A percentile compares a stretch with the other conserved stretches of the same genome.
Evolutionary conservation across 2,888 invertebrate species (phyloP).

Genomic region (Coleophora flavipennella): DNA sequence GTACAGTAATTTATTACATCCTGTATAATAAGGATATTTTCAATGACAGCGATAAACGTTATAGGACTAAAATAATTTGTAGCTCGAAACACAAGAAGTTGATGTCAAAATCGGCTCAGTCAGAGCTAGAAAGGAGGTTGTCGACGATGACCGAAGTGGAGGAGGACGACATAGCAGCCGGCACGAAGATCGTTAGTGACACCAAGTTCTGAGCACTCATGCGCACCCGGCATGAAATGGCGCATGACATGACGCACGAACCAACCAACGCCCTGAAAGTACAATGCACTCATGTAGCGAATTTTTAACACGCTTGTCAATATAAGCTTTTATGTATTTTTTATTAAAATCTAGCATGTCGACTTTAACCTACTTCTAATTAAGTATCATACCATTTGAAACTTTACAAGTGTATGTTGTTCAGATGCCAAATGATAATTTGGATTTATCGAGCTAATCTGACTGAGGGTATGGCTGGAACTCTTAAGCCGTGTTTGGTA

Average conservation of each 20-base stretch:
- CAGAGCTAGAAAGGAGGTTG: slow-evolving; percentile 76
- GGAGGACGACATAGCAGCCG: slow-evolving; percentile 75
- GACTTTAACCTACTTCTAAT: too few relatives aligned
- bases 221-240: slow-evolving; percentile 16
- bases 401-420: too few relatives aligned
- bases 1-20: too few relatives aligned
- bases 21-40: too few relatives aligned
- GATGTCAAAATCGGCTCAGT: slow-evolving; percentile 77
- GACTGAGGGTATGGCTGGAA: too few relatives aligned
- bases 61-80: slow-evolving; percentile 11
- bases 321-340: too few relatives aligned
- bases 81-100: slow-evolving; percentile 79
- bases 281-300: not conserved
- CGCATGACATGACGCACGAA: slow-evolving; percentile 24
- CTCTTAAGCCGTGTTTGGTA: too few relatives aligned
- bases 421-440: too few relatives aligned
- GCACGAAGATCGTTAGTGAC: slow-evolving; percentile 61
- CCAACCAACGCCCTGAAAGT: not conserved
- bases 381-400: too few relatives aligned
- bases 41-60: too few relatives aligned
- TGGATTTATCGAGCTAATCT: too few relatives aligned
- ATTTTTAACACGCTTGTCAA: not conserved
- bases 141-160: slow-evolving; percentile 92
- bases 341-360: too few relatives aligned
- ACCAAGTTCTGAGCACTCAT: slow-evolving; percentile 57